Evolutionary conservation across 2,113 vertebrate genomes (phyloP), one percentile per base, ranked within the genome.

Genomic region (Grammomys dolichurus): DNA sequence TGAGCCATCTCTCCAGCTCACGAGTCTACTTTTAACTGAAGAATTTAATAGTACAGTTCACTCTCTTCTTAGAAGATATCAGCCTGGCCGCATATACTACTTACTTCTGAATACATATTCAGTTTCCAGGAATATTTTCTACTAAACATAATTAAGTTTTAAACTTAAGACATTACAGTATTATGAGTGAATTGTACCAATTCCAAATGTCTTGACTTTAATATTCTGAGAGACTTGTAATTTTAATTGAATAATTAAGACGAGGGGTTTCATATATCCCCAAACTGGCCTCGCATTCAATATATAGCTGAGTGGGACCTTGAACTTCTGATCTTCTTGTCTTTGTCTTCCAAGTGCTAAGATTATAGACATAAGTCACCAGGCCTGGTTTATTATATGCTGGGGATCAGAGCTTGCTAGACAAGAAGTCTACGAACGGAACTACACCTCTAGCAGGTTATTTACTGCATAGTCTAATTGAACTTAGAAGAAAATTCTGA

Each of bases 21-120:
- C 4, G 73, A 60, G 26, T 76, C 65, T 63, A 72, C 65, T 76
- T 95, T 90, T 76, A 95, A 78, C 43, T 69, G 56, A 87, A 70
- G 40, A 70, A 92, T 17, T 40, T 28, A 72, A 89, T 76, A 48
- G 85, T 7, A 58, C 5, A 75, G 48, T 5, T 80, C 26, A 90
- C 31, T 93, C 40, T 95, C 75, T 90, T 90, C 58, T 89, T 96
- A 92, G 88, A 82, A 65, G 48, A 31, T 7, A 22, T 60, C 31
- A 78, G 51, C 7, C 12, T 78, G 36, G 51, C 56, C 85, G 58
- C 31, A 86, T 40, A 56, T 6, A 93, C 40, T 54, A 81, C 46
- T 80, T 94, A 69, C 75, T 87, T 40, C 36, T 85, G 76, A 92
- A n/a, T 87, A 78, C 56, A n/a, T 20, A 36, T 56, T 51, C 33